Evolutionary conservation across 2,797 vertebrate genomes (phyloP), one percentile per base, ranked within the genome.

Genomic region (Tapirus indicus): DNA sequence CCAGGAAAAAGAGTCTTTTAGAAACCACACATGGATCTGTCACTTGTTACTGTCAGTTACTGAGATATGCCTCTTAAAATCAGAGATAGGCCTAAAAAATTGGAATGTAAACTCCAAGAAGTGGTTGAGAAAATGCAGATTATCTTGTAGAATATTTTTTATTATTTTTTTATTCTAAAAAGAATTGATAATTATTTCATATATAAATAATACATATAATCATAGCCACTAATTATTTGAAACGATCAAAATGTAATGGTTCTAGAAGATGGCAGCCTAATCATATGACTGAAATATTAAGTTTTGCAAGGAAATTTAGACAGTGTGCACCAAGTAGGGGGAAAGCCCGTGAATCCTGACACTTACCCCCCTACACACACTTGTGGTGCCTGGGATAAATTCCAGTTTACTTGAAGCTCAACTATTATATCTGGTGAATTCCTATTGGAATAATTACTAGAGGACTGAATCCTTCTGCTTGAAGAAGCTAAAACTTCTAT

Each of bases 101-200:
- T 6, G 44, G 29, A 44, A 58, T 66, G 4, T 32, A 47, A 86
- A 47, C 1, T 25, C 41, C n/a, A 52, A 52, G 16, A 64, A 66
- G 44, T 17, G 3, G 14, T 79, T 29, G 68, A 44, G 44, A 71
- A 85, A 85, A 72, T 41, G 7, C 13, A 93, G 20, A 20, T 32
- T 29, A 72, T 13, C 8, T 90, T 5, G 58, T 4, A 35, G 6
- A 56, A 60, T 47, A 47, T 25, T 20, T 38, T 54, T 79, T 68
- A 41, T n/a, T 56, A 78, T 41, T 56, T 68, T n/a, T 84, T 79
- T 79, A 94, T 54, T 49, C 12, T 49, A 64, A 69, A 91, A 87
- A 10, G 9, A 21, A 4, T 25, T 83, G 17, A 23, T 21, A 35
- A 29, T 80, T 64, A 66, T 1, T 29, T 23, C 23, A 47, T 21